These are phyloP conservation scores for Octopus sinensis DNA, from an alignment of 1,140 invertebrate species.

Conservation along the genomic window DNA sequence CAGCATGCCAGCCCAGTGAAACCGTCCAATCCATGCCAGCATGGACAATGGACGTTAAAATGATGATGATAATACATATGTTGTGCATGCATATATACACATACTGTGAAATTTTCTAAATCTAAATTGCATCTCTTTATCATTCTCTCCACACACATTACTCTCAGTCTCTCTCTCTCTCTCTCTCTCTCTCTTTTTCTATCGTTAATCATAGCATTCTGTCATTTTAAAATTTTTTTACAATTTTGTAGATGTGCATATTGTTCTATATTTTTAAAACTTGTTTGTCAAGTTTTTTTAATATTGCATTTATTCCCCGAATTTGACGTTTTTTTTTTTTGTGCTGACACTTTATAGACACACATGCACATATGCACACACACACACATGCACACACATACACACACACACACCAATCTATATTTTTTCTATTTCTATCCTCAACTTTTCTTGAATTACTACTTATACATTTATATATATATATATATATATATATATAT, in stretches of 20 bases:
- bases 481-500: conserved; percentile 5
- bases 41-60: too few species aligned
- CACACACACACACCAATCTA: not conserved
- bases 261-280: too few species aligned
- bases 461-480: not conserved
- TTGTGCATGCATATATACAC: too few species aligned
- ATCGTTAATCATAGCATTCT: not conserved
- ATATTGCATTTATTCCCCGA: not conserved
- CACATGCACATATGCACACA: not conserved
- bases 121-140: too few species aligned
- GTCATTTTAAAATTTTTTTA: not conserved
- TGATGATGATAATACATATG: too few species aligned
- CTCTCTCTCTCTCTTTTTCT: not conserved
- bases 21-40: too few species aligned
- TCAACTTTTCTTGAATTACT: not conserved
- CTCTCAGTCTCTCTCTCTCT: not conserved
- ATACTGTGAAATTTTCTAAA: too few species aligned
- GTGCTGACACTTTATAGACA: not conserved
- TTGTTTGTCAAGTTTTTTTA: too few species aligned
- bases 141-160: not conserved
- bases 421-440: not conserved
- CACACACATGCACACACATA: not conserved
- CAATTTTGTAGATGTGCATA: too few species aligned
- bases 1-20: too few species aligned
- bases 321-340: not conserved